These are phyloP conservation scores for Megaceryle torquata DNA, from an alignment of 2,113 vertebrate species.

Conservation along the genomic window DNA sequence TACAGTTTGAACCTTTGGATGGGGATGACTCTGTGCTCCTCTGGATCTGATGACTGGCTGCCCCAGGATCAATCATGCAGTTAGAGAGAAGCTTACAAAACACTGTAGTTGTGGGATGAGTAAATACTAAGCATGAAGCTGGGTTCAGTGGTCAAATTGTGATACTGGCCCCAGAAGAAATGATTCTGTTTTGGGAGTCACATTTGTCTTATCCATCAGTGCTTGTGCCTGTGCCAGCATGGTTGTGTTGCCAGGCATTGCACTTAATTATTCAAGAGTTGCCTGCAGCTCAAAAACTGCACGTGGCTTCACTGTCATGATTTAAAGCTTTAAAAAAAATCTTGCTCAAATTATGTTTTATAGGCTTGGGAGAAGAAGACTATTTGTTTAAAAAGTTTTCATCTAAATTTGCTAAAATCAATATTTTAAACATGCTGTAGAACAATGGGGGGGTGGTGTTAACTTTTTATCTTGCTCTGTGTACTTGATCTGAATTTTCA, in stretches of 20 bases:
- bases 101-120: not conserved
- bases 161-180: not conserved
- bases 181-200: not conserved
- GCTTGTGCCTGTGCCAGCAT: not conserved
- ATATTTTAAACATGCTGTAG: not conserved
- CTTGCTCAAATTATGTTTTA: not conserved
- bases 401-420: constrained; percentile 1
- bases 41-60: not conserved
- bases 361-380: not conserved
- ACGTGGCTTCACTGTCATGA: not conserved
- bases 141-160: not conserved
- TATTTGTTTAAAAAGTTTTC: not conserved
- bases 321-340: not conserved
- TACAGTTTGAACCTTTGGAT: not conserved
- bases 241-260: not conserved
- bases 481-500: constrained; percentile 48
- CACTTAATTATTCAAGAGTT: constrained; percentile 12
- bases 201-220: not conserved
- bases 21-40: not conserved
- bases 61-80: not conserved
- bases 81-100: not conserved
- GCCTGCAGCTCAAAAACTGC: not conserved
- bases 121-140: not conserved
- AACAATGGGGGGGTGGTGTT: not conserved
- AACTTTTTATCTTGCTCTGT: not conserved